Evolutionary conservation across 2,113 vertebrate genomes (phyloP).

Genomic region (Pampusana beccarii): DNA sequence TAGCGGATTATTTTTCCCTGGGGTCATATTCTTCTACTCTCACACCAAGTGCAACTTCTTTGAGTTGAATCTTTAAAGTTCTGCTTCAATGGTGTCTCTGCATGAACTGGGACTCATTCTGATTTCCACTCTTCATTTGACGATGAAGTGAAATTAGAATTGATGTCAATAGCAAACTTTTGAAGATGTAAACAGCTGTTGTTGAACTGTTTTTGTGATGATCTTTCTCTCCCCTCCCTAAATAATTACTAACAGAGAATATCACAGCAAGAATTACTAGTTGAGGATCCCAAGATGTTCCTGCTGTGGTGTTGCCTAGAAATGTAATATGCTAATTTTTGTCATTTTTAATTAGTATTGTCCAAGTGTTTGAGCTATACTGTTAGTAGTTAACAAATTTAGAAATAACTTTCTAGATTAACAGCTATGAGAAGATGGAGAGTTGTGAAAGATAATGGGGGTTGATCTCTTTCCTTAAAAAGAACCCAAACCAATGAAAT

Average conservation of each 20-base stretch:
- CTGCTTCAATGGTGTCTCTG: not conserved
- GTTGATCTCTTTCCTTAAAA: accelerated
- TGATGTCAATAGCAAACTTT: not conserved
- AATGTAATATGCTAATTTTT: not conserved
- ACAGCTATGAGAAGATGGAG: not conserved
- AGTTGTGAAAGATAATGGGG: not conserved
- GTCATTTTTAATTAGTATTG: not conserved
- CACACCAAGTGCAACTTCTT: not conserved
- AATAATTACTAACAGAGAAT: not conserved
- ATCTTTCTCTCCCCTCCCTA: not conserved
- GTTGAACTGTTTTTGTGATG: not conserved
- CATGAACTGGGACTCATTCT: not conserved
- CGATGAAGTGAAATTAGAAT: not conserved
- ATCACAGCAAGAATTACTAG: not conserved
- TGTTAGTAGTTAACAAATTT: not conserved
- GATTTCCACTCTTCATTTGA: not conserved
- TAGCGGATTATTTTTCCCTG: not conserved
- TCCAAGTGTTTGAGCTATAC: not conserved
- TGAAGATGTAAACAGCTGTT: not conserved
- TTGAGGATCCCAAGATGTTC: not conserved
- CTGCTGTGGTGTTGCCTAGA: not conserved
- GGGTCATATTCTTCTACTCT: not conserved
- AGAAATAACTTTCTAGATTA: not conserved
- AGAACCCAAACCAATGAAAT: not conserved
- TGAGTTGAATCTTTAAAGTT: not conserved